Conservation (phyloP, 2,797 vertebrate species). For the Gambelia wislizenii region DNA sequence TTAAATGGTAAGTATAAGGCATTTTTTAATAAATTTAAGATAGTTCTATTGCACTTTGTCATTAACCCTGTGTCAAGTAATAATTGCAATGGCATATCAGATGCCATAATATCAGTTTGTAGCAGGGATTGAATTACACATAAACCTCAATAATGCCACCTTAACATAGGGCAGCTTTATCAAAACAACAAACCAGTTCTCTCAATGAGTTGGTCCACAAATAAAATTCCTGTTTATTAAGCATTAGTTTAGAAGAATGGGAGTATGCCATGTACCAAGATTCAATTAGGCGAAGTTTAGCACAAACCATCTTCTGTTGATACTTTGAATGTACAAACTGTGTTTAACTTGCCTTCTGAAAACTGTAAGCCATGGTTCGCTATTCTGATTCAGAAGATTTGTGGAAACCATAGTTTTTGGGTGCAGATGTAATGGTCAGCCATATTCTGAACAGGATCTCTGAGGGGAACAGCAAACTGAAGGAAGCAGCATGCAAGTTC, state of each 20-base stretch:
- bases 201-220: neutral
- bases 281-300: neutral
- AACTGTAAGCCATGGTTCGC: neutral
- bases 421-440: neutral
- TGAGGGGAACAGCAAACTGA: neutral
- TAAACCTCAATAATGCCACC: neutral
- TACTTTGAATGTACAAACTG: neutral
- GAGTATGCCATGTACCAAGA: neutral
- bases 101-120: neutral
- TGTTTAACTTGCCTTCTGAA: neutral
- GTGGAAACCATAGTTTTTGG: neutral
- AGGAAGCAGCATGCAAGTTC: neutral
- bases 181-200: neutral
- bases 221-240: neutral
- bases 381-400: neutral
- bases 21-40: neutral
- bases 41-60: neutral
- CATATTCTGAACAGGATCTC: neutral
- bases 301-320: neutral
- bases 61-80: neutral
- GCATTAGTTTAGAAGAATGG: neutral
- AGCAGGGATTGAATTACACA: neutral
- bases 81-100: neutral
- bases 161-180: neutral
- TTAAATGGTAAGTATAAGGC: constrained; percentile 85